phyloP scores from a whole-genome alignment of 1,140 invertebrate species.

The Antheraea pernyi region DNA sequence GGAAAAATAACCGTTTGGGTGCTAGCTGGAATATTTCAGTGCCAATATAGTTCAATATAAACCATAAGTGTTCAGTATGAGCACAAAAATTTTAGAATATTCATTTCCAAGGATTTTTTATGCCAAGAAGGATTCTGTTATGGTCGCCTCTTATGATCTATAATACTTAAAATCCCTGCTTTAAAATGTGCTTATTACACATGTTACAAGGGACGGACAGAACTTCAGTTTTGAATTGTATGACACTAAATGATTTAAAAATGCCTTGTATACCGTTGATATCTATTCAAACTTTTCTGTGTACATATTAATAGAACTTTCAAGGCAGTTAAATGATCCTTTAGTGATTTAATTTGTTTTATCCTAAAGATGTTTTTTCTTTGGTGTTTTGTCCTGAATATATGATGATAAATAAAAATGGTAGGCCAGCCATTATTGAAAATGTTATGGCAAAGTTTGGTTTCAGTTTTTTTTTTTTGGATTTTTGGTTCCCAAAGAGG shows the following conservation, averaged over 20 bases:
- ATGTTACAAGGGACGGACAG: no score
- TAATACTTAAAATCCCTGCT: no score
- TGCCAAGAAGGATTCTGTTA: not conserved
- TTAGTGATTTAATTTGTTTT: constrained; percentile 14
- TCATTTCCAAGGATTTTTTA: not conserved
- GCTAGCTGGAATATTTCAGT: constrained; percentile 29
- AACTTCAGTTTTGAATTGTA: no score
- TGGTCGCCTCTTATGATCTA: not conserved
- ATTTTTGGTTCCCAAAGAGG: no score
- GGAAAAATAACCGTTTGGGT: constrained; percentile 13
- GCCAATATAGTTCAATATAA: constrained; percentile 27
- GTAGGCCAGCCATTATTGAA: no score
- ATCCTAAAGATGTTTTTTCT: constrained; percentile 5
- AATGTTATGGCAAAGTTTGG: no score
- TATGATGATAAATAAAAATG: constrained; percentile 10
- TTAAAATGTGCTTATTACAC: no score
- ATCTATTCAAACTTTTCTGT: no score
- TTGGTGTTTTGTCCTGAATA: constrained; percentile 8
- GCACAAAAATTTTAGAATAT: constrained; percentile 7
- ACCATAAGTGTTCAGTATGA: constrained; percentile 11
- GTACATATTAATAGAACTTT: not conserved
- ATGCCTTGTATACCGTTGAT: no score
- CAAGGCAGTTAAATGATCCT: not conserved
- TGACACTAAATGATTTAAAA: no score
- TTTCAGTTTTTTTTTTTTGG: no score